A percentile compares a stretch with the other conserved stretches of the same genome.
Evolutionary conservation across 2,113 vertebrate genomes (phyloP).

Genomic region (Coregonus clupeaformis): DNA sequence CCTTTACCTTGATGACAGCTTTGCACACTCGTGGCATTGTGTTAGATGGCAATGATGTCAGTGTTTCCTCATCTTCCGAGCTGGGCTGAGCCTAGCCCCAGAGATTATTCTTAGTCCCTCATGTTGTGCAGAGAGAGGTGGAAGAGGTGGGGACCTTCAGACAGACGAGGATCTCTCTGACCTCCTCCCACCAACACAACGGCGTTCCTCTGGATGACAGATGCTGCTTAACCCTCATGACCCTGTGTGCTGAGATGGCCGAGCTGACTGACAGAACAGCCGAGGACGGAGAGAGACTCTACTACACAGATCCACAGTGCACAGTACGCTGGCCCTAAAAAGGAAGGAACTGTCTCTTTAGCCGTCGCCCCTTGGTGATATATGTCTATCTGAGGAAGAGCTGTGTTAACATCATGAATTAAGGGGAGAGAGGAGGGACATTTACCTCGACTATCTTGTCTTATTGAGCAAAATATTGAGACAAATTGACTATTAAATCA

Average conservation of each 20-base stretch:
- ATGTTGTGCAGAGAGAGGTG: conserved; percentile 61
- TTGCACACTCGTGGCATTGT: too few species aligned
- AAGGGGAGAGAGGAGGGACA: conserved; percentile 46
- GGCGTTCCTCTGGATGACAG: conserved; percentile 71
- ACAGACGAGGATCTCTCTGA: conserved; percentile 21
- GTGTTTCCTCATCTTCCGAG: conserved; percentile 65
- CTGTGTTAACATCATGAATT: conserved; percentile 56
- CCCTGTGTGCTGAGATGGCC: conserved; percentile 59
- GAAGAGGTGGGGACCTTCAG: conserved; percentile 40
- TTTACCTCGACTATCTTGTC: conserved; percentile 60
- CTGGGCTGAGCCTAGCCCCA: conserved; percentile 59
- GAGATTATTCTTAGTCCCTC: conserved; percentile 66
- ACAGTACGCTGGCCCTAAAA: conserved; percentile 44
- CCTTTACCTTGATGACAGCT: too few species aligned
- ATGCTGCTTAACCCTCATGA: conserved; percentile 73
- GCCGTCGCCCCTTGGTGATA: conserved; percentile 42
- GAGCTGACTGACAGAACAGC: conserved; percentile 64
- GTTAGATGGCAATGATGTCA: conserved; percentile 65
- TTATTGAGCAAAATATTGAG: conserved; percentile 64
- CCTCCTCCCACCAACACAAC: conserved; percentile 57
- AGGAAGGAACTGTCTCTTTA: conserved; percentile 60
- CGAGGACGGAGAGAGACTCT: conserved; percentile 45
- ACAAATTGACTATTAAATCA: conserved; percentile 69
- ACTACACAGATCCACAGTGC: conserved; percentile 24
- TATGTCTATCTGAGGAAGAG: conserved; percentile 52